A percentile compares a stretch with the other conserved stretches of the same genome.
Evolutionary conservation across 2,888 invertebrate species (phyloP).

Genomic region (Sclerodermus sp.): DNA sequence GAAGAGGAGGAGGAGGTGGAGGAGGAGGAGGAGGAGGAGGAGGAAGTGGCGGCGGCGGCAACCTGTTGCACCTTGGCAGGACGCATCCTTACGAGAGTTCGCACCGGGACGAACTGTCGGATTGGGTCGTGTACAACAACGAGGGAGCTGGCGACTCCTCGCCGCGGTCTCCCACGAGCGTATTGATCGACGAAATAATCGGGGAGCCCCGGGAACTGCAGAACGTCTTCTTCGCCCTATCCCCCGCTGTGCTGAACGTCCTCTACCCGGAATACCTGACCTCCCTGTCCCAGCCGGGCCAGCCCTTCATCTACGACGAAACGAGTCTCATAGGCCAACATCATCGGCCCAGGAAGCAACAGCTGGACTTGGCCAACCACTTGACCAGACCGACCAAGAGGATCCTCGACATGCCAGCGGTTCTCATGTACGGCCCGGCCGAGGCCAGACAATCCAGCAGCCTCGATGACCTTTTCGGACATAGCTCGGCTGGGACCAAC

Average conservation of each 20-base stretch:
- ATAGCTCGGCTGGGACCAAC: too few relatives aligned
- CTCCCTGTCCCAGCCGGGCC: constrained; percentile 10
- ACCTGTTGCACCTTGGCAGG: constrained; percentile 31
- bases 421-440: constrained; percentile 12
- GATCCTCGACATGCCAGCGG: constrained; percentile 25
- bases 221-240: constrained; percentile 32
- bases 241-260: constrained; percentile 55
- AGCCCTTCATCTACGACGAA: constrained; percentile 26
- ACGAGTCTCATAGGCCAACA: constrained; percentile 6
- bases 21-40: neutral
- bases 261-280: constrained; percentile 34
- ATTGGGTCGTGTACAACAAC: constrained; percentile 43
- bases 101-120: constrained; percentile 31
- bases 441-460: constrained; percentile 20
- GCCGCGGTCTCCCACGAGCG: constrained; percentile 26
- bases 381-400: constrained; percentile 23
- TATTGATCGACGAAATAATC: constrained; percentile 28
- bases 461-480: constrained; percentile 29
- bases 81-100: constrained; percentile 27
- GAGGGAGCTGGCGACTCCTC: constrained; percentile 16
- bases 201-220: constrained; percentile 25
- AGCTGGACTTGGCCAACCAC: constrained; percentile 3
- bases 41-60: constrained; percentile 6
- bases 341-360: neutral
- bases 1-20: constrained; percentile 21